These are phyloP conservation scores for Antheraea assamensis DNA, from an alignment of 2,888 invertebrate species.

Conservation along the genomic window DNA sequence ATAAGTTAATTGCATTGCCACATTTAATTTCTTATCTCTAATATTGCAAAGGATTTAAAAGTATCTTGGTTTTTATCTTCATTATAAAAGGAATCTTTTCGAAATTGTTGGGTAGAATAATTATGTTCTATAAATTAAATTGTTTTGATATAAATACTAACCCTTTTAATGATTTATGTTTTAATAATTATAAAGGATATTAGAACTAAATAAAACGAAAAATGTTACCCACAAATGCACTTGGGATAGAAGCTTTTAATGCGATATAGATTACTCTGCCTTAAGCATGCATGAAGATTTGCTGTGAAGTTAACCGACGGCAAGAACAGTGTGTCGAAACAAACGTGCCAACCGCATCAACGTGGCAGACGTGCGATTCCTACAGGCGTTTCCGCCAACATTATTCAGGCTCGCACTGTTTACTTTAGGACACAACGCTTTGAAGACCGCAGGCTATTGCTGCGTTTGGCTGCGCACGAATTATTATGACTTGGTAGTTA, in stretches of 20 bases:
- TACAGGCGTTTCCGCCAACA: conserved; percentile 53
- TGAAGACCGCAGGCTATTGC: conserved; percentile 10
- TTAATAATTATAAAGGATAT: too few species aligned
- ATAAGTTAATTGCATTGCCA: background rate
- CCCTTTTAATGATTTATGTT: too few species aligned
- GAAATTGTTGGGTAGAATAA: too few species aligned
- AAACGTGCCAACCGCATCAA: conserved; percentile 33
- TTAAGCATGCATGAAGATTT: too few species aligned
- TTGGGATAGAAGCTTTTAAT: background rate
- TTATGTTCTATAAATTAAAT: too few species aligned
- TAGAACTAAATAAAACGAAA: too few species aligned
- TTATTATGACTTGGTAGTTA: conserved; percentile 2
- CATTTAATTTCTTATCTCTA: too few species aligned
- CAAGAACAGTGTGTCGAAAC: conserved; percentile 37
- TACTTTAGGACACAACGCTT: conserved; percentile 10
- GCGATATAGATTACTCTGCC: background rate
- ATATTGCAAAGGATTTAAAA: too few species aligned
- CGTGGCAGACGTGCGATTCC: conserved; percentile 46
- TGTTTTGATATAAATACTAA: too few species aligned
- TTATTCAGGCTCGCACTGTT: conserved; percentile 35
- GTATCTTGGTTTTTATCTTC: too few species aligned
- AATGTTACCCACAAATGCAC: too few species aligned
- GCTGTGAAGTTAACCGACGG: conserved; percentile 10
- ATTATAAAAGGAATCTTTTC: too few species aligned
- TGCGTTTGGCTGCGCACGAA: background rate